These are phyloP conservation scores for Lycopodina hypogea DNA, from an alignment of 37 sponge, comb jelly and placozoan genomes.

Conservation along the genomic window DNA sequence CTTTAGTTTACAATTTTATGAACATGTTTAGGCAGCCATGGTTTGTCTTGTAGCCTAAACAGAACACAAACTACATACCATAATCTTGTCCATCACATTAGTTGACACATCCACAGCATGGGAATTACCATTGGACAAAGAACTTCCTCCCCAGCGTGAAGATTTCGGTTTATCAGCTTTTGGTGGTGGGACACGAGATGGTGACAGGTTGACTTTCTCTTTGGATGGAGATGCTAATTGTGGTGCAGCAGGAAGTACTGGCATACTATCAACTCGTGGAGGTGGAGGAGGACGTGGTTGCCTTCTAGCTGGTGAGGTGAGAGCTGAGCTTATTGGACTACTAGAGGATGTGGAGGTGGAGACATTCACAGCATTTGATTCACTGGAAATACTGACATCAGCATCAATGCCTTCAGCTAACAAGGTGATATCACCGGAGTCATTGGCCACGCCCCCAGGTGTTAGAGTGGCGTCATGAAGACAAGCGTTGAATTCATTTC, in stretches of 20 bases:
- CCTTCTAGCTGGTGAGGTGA: background rate
- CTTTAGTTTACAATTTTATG: no score
- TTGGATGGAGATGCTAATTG: background rate
- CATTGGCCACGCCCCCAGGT: conserved; percentile 12
- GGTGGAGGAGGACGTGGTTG: conserved; percentile 1
- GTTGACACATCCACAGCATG: no score
- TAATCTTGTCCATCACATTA: no score
- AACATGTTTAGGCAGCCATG: no score
- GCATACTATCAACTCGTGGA: background rate
- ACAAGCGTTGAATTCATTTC: background rate
- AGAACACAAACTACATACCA: no score
- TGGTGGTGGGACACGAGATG: no score
- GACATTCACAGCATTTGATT: background rate
- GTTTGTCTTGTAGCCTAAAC: no score
- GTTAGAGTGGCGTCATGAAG: conserved; percentile 26
- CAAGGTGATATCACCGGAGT: background rate
- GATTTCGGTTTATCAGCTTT: no score
- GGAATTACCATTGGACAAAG: no score
- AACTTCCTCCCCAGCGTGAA: no score
- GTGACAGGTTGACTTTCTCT: no score
- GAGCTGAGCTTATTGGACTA: background rate
- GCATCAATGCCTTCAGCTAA: background rate
- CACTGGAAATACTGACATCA: background rate
- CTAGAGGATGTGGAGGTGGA: background rate
- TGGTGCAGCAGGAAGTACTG: background rate